These are phyloP conservation scores for Pristis pectinata DNA, from an alignment of 2,797 vertebrate species.

Conservation along the genomic window DNA sequence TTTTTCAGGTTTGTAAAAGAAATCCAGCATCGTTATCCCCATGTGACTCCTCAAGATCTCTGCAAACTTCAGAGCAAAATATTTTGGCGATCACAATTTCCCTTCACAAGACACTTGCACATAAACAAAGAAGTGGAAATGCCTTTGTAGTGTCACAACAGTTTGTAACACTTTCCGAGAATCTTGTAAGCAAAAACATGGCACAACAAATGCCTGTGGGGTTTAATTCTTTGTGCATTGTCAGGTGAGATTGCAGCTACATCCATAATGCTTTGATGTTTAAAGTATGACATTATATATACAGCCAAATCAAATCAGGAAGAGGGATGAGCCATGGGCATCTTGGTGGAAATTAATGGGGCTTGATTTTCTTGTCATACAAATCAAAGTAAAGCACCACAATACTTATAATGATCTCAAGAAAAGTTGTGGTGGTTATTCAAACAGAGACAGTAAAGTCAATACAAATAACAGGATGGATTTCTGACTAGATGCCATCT, in stretches of 20 bases:
- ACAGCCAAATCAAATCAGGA: neutral
- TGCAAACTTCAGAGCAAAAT: neutral
- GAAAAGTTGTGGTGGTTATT: neutral
- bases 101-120: neutral
- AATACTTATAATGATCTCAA: slow-evolving; percentile 22
- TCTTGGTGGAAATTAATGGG: slow-evolving; percentile 18
- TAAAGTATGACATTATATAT: slow-evolving; percentile 7
- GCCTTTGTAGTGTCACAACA: neutral
- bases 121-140: neutral
- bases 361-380: neutral
- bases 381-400: neutral
- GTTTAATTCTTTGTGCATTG: neutral
- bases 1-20: neutral
- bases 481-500: neutral
- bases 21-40: neutral
- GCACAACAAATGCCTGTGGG: neutral
- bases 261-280: slow-evolving; percentile 2
- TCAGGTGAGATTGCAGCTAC: neutral
- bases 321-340: neutral
- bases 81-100: neutral
- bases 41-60: neutral
- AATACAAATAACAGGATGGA: neutral
- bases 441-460: neutral
- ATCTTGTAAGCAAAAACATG: neutral
- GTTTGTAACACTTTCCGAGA: neutral